A percentile compares a stretch with the other conserved stretches of the same genome.
phyloP scores from a whole-genome alignment of 1,140 invertebrate genomes.

The Lasaia peninsularis region DNA sequence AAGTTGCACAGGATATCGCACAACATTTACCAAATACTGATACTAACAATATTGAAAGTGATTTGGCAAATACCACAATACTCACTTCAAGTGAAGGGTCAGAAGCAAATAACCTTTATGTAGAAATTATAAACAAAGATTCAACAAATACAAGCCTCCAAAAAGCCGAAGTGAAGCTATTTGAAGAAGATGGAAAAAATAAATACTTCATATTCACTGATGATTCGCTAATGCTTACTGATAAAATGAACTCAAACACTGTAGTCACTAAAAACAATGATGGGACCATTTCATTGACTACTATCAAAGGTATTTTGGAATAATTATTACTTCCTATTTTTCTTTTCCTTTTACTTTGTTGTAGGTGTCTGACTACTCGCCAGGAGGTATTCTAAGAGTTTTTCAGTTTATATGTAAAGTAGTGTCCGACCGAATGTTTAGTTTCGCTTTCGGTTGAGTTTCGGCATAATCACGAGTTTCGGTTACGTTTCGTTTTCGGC shows the following conservation, averaged over 20 bases:
- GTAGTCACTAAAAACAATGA: conserved; percentile 63
- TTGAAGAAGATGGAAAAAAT: conserved; percentile 48
- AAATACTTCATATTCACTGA: conserved; percentile 48
- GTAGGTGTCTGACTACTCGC: too few species aligned
- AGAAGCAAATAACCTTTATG: conserved; percentile 47
- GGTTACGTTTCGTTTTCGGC: too few species aligned
- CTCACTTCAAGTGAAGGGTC: conserved; percentile 20
- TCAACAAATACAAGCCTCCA: conserved; percentile 39
- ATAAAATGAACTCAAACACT: conserved; percentile 32
- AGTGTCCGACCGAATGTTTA: too few species aligned
- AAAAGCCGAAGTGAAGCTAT: conserved; percentile 50
- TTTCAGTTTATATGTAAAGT: too few species aligned
- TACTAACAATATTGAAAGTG: conserved; percentile 11
- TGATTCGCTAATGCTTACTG: conserved; percentile 20
- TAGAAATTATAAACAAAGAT: conserved; percentile 47
- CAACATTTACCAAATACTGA: conserved; percentile 1
- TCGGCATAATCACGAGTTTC: too few species aligned
- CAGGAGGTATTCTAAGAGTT: too few species aligned
- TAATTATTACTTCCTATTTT: neutral
- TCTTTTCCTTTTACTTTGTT: neutral
- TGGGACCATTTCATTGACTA: conserved; percentile 60
- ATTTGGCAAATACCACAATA: conserved; percentile 17
- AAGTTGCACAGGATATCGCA: neutral
- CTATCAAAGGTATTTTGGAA: conserved; percentile 42
- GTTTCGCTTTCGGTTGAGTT: too few species aligned